These are phyloP conservation scores for Lota lota DNA, from an alignment of 2,113 vertebrate genomes.

Conservation along the genomic window DNA sequence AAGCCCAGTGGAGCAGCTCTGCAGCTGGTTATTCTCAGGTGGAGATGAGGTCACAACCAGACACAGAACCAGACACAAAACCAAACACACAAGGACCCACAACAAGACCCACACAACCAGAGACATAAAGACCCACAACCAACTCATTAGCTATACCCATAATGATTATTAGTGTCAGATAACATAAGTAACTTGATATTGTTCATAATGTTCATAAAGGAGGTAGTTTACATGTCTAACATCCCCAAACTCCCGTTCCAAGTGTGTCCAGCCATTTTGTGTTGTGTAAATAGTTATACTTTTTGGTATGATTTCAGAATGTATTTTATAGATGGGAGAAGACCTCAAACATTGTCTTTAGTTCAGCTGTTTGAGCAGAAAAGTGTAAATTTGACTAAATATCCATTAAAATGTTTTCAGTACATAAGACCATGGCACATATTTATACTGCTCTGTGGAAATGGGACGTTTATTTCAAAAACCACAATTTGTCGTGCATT, in stretches of 20 bases:
- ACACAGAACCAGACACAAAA: too few species aligned
- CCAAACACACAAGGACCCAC: too few species aligned
- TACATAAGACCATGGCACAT: constrained; percentile 6
- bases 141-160: background rate
- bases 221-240: too few species aligned
- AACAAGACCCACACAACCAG: too few species aligned
- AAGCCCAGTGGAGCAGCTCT: too few species aligned
- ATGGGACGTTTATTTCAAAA: background rate
- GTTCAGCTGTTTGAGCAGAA: background rate
- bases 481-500: constrained; percentile 8
- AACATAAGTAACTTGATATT: constrained; percentile 5
- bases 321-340: constrained; percentile 28
- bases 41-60: too few species aligned
- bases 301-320: constrained; percentile 2
- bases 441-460: background rate
- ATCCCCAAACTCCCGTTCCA: too few species aligned
- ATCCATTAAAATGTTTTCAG: constrained; percentile 13
- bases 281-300: background rate
- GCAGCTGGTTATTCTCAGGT: too few species aligned
- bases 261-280: too few species aligned
- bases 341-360: background rate
- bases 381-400: constrained; percentile 3
- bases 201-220: background rate
- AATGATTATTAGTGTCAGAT: constrained; percentile 28
- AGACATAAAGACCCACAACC: too few species aligned